Evolutionary conservation across 1,140 invertebrate species (phyloP).

Genomic region (Bemisia tabaci): DNA sequence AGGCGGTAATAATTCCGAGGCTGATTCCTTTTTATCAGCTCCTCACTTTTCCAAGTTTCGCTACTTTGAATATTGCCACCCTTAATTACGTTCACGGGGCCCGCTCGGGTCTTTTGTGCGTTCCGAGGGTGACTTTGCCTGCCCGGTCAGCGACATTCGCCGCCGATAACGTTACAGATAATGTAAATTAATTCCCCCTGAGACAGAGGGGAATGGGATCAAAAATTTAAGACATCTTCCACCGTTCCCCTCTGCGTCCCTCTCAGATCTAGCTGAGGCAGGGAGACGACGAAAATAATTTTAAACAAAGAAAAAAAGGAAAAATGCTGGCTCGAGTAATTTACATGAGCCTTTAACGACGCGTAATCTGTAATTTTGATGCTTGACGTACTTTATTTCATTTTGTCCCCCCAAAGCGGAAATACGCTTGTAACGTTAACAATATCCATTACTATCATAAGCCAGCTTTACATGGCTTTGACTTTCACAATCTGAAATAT

Average conservation of each 20-base stretch:
- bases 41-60: neutral
- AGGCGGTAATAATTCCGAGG: neutral
- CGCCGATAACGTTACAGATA: neutral
- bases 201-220: too few species aligned
- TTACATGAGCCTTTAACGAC: neutral
- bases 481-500: too few species aligned
- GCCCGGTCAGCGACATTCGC: neutral
- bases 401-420: too few species aligned
- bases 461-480: too few species aligned
- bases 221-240: too few species aligned
- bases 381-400: too few species aligned
- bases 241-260: too few species aligned
- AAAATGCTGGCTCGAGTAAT: neutral
- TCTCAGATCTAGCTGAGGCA: neutral
- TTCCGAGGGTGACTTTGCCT: neutral
- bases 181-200: neutral
- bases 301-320: neutral
- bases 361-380: too few species aligned
- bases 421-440: too few species aligned
- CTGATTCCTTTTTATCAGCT: neutral
- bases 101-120: neutral
- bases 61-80: neutral
- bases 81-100: neutral
- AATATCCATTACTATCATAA: too few species aligned
- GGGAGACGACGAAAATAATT: neutral